Base-by-base conservation (phyloP, 2,797 vertebrate genomes). In the Rhynchotus rufescens region DNA sequence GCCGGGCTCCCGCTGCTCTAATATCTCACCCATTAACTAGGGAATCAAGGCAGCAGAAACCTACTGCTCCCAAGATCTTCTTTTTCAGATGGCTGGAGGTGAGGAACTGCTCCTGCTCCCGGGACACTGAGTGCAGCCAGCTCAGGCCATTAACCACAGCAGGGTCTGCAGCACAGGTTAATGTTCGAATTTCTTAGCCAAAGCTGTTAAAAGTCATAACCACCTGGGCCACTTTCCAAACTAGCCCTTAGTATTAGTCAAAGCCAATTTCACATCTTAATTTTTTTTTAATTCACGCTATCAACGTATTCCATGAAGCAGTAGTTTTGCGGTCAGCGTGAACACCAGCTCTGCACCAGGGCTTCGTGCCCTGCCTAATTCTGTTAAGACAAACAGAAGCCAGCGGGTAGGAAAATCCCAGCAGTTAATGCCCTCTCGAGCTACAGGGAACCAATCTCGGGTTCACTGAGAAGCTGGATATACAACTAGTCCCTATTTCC, bases 361-460 rank as follows among this genome's bases (percentile, higher is more conserved):
- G 49, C 22, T 66, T 6, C 26, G 67, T 47, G 23, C 28, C 36
- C 8, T 2, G 25, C 21, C 68, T 0, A 0, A 13, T 13, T 79
- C n/a, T 59, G 34, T 19, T 47, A 28, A 26, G 38, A 60, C 44
- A 64, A 36, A 32, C 20, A 34, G 22, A 32, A 67, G 42, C 42
- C n/a, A 67, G n/a, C 15, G 23, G 22, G n/a, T 17, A 32, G 44
- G 40, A 47, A 61, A n/a, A 10, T 10, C 13, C 40, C 36, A n/a
- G 61, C 2, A 21, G 19, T 40, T 76, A 45, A 64, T 21, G 32
- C 40, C 32, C 30, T 28, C 4, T 28, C 3, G 1, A 30, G 32
- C 44, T 16, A 75, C 54, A 72, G 28, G n/a, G 76, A 83, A 59
- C 3, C 0, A 0, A 30, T 12, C 57, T 45, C 45, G 23, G 19